Evolutionary conservation across 2,888 invertebrate genomes (phyloP).

Genomic region (Orthosia gracilis): DNA sequence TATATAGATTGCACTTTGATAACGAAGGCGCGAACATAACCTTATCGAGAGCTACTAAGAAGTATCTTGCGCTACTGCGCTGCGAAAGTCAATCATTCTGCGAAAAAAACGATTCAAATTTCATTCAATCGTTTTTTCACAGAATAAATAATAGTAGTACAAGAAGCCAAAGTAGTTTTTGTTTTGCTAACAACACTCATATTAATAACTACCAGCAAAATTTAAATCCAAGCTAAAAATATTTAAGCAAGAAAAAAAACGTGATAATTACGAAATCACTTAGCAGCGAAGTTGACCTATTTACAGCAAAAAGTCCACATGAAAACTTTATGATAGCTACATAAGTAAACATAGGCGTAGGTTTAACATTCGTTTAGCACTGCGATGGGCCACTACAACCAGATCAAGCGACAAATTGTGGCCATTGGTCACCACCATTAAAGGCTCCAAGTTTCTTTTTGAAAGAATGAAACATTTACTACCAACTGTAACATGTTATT

Average conservation of each 20-base stretch:
- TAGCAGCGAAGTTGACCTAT: conserved; percentile 30
- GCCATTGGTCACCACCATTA: not conserved
- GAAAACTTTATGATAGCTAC: conserved; percentile 7
- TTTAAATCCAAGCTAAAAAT: not conserved
- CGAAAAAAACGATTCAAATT: too few species aligned
- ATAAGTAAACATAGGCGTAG: not conserved
- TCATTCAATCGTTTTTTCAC: too few species aligned
- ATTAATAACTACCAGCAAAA: not conserved
- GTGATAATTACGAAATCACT: conserved; percentile 36
- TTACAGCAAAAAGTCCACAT: conserved; percentile 25
- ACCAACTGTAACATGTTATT: too few species aligned
- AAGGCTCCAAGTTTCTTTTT: not conserved
- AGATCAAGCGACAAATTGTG: not conserved
- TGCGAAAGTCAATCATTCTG: too few species aligned
- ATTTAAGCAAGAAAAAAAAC: conserved; percentile 4
- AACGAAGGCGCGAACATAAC: conserved; percentile 13
- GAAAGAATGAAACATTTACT: too few species aligned
- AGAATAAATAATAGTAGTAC: not conserved
- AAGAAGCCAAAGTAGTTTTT: not conserved
- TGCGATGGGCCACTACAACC: not conserved
- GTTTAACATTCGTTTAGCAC: not conserved
- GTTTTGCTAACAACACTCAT: not conserved
- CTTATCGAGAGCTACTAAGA: conserved; percentile 13
- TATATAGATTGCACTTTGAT: conserved; percentile 44
- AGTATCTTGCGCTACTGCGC: conserved; percentile 7